Base-by-base conservation (phyloP, 2,113 vertebrate genomes). In the Ptilorrhoa leucosticta region DNA sequence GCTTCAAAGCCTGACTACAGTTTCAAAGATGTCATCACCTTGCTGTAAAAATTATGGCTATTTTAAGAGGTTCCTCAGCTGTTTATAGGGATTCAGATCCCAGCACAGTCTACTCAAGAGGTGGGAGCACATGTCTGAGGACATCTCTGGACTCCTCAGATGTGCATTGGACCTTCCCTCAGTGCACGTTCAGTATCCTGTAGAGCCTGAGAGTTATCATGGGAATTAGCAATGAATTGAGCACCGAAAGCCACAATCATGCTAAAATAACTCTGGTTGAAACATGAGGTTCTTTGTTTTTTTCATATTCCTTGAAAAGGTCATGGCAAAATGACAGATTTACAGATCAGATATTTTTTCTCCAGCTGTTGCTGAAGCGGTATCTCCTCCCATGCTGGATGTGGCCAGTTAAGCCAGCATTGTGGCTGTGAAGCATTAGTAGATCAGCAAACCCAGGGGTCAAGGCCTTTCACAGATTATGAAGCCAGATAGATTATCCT, bases 11-110 rank as follows among this genome's bases (percentile, higher is more conserved):
- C 51, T 89, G 72, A 96, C 80, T 95, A 47, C 19, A 71, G 60
- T 95, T 96, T 96, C 89, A 92, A 89, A 93, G 80, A 95, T 93
- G 89, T 97, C 94, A 97, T 96, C 96, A 87, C 81, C 89, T 84
- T 79, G 51, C 80, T 95, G 40, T 56, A 92, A 92, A 90, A 93
- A 92, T 73, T 51, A 28, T 75, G 47, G 45, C 64, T 95, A 89
- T 94, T 95, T 96, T 94, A 95, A 81, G 94, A 95, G 71, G 79
- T 48, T 83, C 28, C 13, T 30, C 3, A 6, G 68, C 89, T 95
- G 76, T 92, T 96, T 92, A 66, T n/a, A 53, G 23, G 37, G 44
- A 90, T 86, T 76, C 76, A 92, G 60, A 58, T 83, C 92, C 86
- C 88, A 90, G 68, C 76, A 58, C 28, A 81, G 35, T 66, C 86